Evolutionary conservation across 2,888 invertebrate species (phyloP), one percentile per base, ranked within the genome.

Genomic region (Toxonevra muliebris): DNA sequence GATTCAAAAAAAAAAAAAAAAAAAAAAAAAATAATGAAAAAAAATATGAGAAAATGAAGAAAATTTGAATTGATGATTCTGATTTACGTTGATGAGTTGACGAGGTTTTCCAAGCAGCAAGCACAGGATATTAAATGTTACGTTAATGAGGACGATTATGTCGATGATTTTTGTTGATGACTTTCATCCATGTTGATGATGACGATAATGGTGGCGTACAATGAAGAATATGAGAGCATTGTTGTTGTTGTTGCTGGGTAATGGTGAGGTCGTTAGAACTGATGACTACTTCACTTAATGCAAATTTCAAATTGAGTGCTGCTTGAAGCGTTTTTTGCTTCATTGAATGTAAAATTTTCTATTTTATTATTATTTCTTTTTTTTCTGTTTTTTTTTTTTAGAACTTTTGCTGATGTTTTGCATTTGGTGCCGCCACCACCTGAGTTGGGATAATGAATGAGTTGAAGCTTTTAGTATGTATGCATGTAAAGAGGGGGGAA

Each of bases 141-240:
- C 73, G 71, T 74, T 75, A 75, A 75, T 75, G 75, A 75, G 75
- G 71, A 75, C 75, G 75, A 75, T 75, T 74, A 75, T 75, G 71
- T 72, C 71, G 72, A 67, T 66, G 69, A 71, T 69, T 69, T 68
- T 69, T 65, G 63, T 30, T 30, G 30, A 30, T 30, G 30, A 67
- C 42, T 61, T 67, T 41, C 54, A 43, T 17, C 50, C n/a, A 55
- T 43, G 70, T 69, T 73, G 58, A 71, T 71, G 71, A 66, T 71
- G 70, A 70, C 71, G 65, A 65, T 62, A 53, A 67, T 63, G 52
- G 53, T 30, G 30, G 30, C 30, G 30, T 43, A 57, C 40, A 43
- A 61, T 17, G 54, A 15, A 53, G 20, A n/a, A 30, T 17, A 48
- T 12, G 60, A 11, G 15, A 42, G 15, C 40, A 40, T 61, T 52